These are phyloP conservation scores for Babylonia areolata DNA, from an alignment of 1,140 invertebrate genomes.

Conservation along the genomic window DNA sequence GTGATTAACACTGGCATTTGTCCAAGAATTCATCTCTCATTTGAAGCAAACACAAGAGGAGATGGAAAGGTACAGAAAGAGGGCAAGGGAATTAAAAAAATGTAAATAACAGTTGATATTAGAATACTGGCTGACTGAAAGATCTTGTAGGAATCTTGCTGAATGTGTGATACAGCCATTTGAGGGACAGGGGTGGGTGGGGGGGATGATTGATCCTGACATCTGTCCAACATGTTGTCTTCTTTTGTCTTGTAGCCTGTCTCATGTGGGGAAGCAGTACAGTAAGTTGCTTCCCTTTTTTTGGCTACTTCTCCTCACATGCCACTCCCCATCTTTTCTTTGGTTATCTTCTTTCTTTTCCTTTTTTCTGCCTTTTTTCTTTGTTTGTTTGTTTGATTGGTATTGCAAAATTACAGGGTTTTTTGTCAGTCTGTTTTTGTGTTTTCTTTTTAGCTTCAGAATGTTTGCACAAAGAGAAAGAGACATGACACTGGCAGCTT, in stretches of 20 bases:
- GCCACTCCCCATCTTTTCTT: not conserved
- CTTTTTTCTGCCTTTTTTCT: not conserved
- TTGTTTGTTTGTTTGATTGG: not conserved
- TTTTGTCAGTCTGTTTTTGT: not conserved
- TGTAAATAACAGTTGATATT: too few relatives aligned
- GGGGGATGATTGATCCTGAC: not conserved
- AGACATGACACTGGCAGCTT: not conserved
- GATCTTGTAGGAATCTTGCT: too few relatives aligned
- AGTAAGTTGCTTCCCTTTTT: constrained; percentile 28
- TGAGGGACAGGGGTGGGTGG: too few relatives aligned
- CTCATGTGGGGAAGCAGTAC: constrained; percentile 28
- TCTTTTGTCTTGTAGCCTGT: constrained; percentile 35
- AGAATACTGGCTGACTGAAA: too few relatives aligned
- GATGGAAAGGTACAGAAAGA: too few relatives aligned
- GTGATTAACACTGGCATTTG: too few relatives aligned
- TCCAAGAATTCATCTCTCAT: too few relatives aligned
- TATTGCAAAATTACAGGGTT: not conserved
- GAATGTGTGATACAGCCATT: too few relatives aligned
- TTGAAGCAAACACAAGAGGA: too few relatives aligned
- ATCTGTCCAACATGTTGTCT: constrained; percentile 20
- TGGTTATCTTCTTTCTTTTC: not conserved
- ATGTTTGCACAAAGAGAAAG: not conserved
- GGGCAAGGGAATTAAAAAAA: too few relatives aligned
- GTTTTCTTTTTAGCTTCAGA: not conserved
- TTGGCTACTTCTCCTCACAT: not conserved